Evolutionary conservation across 1,140 invertebrate genomes (phyloP), one percentile per base, ranked within the genome.

Genomic region (Galendromus occidentalis): DNA sequence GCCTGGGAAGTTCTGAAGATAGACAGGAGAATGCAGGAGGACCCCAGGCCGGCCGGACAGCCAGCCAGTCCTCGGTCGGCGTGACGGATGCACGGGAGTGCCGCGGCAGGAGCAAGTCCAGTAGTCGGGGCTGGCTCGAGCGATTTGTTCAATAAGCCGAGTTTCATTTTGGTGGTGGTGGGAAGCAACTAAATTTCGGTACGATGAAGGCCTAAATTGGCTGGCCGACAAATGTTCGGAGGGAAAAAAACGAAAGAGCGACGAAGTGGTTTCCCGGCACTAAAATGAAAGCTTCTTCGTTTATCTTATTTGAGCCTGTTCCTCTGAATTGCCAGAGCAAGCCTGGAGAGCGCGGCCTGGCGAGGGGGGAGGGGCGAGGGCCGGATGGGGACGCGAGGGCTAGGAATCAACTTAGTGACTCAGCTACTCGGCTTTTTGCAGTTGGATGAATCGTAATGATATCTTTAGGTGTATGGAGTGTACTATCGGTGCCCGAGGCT

Each of bases 331-430:
- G 33, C 33, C 4, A 39, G 33, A 39, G 33, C 33, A 9, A 39
- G 33, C 4, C 33, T 9, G 9, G 33, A 6, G 33, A 4, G 9
- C 4, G 9, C 4, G 9, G 33, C 33, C 33, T 39, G 33, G 9
- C 33, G 33, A 9, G 4, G 33, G 33, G 33, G 33, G 9, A 9
- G 33, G 33, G 33, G 7, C 20, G 45, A 18, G 28, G 7, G 28
- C 18, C 45, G 28, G 5, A 44, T 12, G 12, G n/a, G 5, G 6
- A 25, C 14, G 4, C 14, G 14, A 4, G 18, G 22, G 14, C 25
- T 17, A 59, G 51, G 25, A 59, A 59, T 59, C 51, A 59, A 59
- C 51, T 59, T 59, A 59, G 51, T 59, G 51, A 59, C 51, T 59
- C 51, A 59, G 51, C 22, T 59, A 17, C 33, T 39, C 33, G 9